Conservation (phyloP, 2,797 vertebrate genomes). For the Coracias cyanogaster region DNA sequence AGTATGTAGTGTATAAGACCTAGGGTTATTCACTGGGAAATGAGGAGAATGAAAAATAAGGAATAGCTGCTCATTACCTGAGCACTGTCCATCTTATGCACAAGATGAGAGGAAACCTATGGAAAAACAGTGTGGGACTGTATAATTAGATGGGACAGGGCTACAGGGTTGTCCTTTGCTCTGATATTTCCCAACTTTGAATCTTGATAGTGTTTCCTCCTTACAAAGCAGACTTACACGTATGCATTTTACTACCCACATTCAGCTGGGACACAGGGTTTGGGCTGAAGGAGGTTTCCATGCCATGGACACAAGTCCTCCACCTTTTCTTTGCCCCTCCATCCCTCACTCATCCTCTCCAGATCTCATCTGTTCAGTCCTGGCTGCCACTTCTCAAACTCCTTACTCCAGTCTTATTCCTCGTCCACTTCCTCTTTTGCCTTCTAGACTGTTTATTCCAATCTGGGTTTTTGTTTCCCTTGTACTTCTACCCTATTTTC, state of each 20-base stretch:
- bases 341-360: background rate
- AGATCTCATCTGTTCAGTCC: background rate
- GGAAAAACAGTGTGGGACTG: background rate
- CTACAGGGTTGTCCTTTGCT: background rate
- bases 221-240: background rate
- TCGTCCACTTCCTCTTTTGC: background rate
- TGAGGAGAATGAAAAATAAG: background rate
- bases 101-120: background rate
- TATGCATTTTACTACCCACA: background rate
- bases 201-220: background rate
- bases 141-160: background rate
- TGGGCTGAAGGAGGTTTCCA: background rate
- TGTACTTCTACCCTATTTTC: background rate
- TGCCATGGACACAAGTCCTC: rapidly evolving
- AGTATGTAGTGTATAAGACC: background rate
- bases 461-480: background rate
- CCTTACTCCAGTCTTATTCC: background rate
- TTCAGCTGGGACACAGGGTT: background rate
- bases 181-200: background rate
- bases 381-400: background rate
- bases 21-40: background rate
- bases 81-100: background rate
- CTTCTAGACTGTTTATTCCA: background rate
- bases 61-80: background rate
- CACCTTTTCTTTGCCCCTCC: background rate